phyloP scores from a whole-genome alignment of 2,888 invertebrate species.

The Lottia gigantea region DNA sequence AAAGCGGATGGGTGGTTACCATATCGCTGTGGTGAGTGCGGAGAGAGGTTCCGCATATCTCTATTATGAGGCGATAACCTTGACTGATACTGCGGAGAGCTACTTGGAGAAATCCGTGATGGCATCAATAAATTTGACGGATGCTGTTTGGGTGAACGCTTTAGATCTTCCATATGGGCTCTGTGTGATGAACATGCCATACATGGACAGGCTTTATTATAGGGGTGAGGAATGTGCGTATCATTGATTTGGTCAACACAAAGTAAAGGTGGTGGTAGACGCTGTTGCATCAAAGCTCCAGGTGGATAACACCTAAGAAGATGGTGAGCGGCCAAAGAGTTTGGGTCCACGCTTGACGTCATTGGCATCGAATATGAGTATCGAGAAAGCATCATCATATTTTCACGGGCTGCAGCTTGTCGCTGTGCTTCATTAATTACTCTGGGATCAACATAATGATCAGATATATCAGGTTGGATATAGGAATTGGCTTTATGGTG shows the following conservation, averaged over 20 bases:
- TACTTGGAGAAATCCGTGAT: not conserved
- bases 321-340: not conserved
- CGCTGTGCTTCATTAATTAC: not conserved
- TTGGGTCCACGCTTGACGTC: not conserved
- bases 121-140: not conserved
- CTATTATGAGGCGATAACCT: not conserved
- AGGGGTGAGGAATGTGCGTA: slow-evolving; percentile 9
- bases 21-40: slow-evolving; percentile 15
- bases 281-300: not conserved
- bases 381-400: not conserved
- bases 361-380: not conserved
- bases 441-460: not conserved
- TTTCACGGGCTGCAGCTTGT: not conserved
- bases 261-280: slow-evolving; percentile 21
- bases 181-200: slow-evolving; percentile 6
- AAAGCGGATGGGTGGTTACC: not conserved
- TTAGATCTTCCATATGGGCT: slow-evolving; percentile 7
- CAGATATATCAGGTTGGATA: not conserved
- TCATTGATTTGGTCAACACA: slow-evolving; percentile 14
- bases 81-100: not conserved
- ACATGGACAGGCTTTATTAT: slow-evolving; percentile 14
- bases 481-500: not conserved
- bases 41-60: slow-evolving; percentile 1
- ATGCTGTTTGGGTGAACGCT: not conserved
- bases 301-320: not conserved